These are phyloP conservation scores for Atherix ibis DNA, from an alignment of 2,888 invertebrate species.

Conservation along the genomic window DNA sequence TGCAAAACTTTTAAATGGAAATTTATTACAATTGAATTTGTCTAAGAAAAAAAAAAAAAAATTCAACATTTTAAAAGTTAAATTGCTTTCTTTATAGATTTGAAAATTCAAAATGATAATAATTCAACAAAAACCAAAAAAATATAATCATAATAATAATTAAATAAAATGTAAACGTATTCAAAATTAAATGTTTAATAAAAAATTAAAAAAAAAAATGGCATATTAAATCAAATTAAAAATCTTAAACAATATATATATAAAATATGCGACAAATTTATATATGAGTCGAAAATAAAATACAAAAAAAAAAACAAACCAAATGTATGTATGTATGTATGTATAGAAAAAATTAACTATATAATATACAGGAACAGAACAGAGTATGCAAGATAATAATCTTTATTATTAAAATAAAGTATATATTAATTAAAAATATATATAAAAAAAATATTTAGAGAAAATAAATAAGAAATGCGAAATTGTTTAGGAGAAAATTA, in stretches of 20 bases:
- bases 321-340: neutral
- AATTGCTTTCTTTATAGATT: too few species aligned
- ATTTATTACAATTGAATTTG: constrained; percentile 9
- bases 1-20: too few species aligned
- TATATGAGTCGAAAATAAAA: neutral
- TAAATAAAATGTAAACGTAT: constrained; percentile 1
- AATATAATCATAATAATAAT: constrained; percentile 6
- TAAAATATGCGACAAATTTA: constrained; percentile 2
- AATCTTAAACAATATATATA: constrained; percentile 1
- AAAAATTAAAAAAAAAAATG: constrained; percentile 2
- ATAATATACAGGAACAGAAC: too few species aligned
- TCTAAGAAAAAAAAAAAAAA: constrained; percentile 6
- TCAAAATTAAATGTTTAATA: constrained; percentile 4
- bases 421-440: too few species aligned
- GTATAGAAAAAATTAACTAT: neutral
- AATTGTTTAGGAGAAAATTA: too few species aligned
- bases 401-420: too few species aligned
- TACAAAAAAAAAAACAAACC: neutral
- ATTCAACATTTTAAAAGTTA: too few species aligned
- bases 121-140: constrained; percentile 5
- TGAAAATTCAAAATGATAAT: too few species aligned
- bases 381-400: too few species aligned
- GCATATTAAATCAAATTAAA: constrained; percentile 1
- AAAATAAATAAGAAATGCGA: too few species aligned
- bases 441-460: too few species aligned